A percentile compares a stretch with the other conserved stretches of the same genome.
Conservation (phyloP, 2,797 vertebrate genomes). For the Falco columbarius region DNA sequence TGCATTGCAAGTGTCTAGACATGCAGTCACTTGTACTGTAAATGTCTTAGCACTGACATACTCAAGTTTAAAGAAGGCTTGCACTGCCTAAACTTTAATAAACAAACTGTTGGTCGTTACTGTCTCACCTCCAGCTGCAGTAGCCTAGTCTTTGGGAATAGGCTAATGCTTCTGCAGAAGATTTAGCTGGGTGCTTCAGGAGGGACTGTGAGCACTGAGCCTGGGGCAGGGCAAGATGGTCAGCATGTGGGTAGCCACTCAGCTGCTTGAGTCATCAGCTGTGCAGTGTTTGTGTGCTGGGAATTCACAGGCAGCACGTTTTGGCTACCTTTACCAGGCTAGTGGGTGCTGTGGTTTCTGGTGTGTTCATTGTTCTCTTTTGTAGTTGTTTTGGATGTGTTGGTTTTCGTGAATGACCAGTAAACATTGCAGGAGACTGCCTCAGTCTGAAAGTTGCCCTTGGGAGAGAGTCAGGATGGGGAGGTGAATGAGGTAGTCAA, state of each 20-base stretch:
- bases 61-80: slow-evolving; percentile 12
- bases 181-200: not conserved
- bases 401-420: not conserved
- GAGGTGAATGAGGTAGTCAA: not conserved
- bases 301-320: not conserved
- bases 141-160: not conserved
- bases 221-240: not conserved
- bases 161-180: not conserved
- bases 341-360: not conserved
- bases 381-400: not conserved
- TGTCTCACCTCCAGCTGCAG: slow-evolving; percentile 13
- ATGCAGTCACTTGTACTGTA: slow-evolving; percentile 64
- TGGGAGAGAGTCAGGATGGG: not conserved
- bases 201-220: not conserved
- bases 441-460: not conserved
- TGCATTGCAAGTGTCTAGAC: slow-evolving; percentile 74
- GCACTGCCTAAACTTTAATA: slow-evolving; percentile 20
- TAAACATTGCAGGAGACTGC: not conserved
- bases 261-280: not conserved
- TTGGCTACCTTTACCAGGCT: not conserved
- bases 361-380: not conserved
- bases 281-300: not conserved
- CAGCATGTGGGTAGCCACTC: accelerated
- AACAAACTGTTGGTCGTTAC: slow-evolving; percentile 3
- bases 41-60: slow-evolving; percentile 46